Base-by-base conservation (phyloP, 2,888 invertebrate species). In the Octodonta nipae region DNA sequence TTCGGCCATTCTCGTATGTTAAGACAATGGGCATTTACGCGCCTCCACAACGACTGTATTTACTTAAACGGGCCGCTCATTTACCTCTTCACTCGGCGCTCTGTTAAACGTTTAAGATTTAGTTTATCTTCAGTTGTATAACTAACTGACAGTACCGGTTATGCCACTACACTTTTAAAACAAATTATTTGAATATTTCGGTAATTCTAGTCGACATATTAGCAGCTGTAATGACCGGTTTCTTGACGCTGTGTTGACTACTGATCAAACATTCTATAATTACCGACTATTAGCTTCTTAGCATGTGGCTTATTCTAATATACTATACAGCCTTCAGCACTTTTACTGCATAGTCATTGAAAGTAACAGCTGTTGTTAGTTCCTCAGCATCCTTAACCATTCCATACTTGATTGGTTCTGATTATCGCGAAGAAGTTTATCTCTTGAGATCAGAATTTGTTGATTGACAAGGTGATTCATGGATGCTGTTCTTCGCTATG, bases 1-100 rank as follows among this genome's bases (percentile, higher is more conserved):
- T 27, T 28, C 28, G 42, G 45, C 34, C 26, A 37, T 22, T 25
- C 43, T 40, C 43, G 40, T 45, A 47, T 43, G 44, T 50, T 46
- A 49, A 47, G 49, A 49, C 48, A 49, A 50, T 50, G 44, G 41
- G 43, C 46, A 41, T 44, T 49, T 46, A 44, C 43, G 40, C 41
- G 43, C 40, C 45, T 42, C 38, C 36, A 40, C 44, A 47, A 51
- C 48, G 46, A 48, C 49, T 49, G 41, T 49, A 48, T 51, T 51
- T 47, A 49, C 49, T 47, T 47, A 48, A 45, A 42, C 45, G 37
- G 38, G 31, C 40, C n/a, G 22, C 22, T 22, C 22, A 22, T 22
- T 22, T 22, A 22, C 22, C 11, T 22, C 4, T 22, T 22, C 22
- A 10, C 11, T 10, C 10, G 22, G 22, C 22, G 10, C 11, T 22